These are phyloP conservation scores for Drosophila nebulosa DNA, from an alignment of 1,140 invertebrate species.

Conservation along the genomic window DNA sequence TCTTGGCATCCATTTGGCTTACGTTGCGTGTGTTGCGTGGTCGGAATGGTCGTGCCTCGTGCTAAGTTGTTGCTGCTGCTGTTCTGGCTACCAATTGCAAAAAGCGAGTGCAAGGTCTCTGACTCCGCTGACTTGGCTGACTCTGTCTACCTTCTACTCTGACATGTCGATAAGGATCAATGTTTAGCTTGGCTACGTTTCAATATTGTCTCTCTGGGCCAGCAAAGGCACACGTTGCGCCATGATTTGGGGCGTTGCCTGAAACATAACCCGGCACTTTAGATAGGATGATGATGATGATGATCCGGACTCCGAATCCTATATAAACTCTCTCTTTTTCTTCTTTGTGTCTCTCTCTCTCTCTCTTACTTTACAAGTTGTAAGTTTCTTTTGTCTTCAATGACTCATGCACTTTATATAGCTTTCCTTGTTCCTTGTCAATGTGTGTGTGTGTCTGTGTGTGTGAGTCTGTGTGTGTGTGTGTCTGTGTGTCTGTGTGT, in stretches of 20 bases:
- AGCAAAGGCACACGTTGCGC: slow-evolving; percentile 44
- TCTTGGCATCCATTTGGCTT: slow-evolving; percentile 10
- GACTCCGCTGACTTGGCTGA: too few relatives aligned
- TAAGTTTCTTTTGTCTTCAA: slow-evolving; percentile 1
- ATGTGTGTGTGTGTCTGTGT: slow-evolving; percentile 15
- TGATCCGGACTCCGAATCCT: background rate
- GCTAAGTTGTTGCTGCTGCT: slow-evolving; percentile 68
- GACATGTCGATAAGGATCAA: slow-evolving; percentile 75
- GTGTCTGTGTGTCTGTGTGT: slow-evolving; percentile 19
- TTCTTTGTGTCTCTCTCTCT: too few relatives aligned
- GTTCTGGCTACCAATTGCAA: slow-evolving; percentile 64
- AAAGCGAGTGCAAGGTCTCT: slow-evolving; percentile 17
- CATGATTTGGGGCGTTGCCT: slow-evolving; percentile 68
- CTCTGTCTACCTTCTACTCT: slow-evolving; percentile 24
- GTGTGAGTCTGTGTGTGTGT: slow-evolving; percentile 2
- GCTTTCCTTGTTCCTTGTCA: slow-evolving; percentile 18
- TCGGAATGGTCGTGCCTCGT: slow-evolving; percentile 48
- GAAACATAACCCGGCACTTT: slow-evolving; percentile 3
- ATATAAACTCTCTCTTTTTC: background rate
- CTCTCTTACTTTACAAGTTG: slow-evolving; percentile 8
- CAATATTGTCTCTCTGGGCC: slow-evolving; percentile 41
- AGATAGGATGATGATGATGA: slow-evolving; percentile 1
- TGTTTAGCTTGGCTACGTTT: slow-evolving; percentile 68
- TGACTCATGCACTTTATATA: slow-evolving; percentile 48
- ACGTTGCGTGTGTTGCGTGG: slow-evolving; percentile 24